Conservation (phyloP, 2,797 vertebrate genomes). For the Danio aesculapii region DNA sequence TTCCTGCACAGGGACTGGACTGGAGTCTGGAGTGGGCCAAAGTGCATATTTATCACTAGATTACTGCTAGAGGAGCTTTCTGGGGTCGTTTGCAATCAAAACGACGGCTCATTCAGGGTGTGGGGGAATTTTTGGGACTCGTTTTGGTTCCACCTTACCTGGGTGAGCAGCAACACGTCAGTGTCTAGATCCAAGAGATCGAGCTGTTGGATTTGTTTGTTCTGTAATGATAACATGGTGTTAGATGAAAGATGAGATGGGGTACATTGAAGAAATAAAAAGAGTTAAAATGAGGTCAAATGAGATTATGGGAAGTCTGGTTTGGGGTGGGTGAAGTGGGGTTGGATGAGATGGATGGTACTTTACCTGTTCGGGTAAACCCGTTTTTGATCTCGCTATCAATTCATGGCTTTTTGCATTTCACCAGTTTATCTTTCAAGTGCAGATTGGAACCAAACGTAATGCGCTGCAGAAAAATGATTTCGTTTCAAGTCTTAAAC, state of each 20-base stretch:
- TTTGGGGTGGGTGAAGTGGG: neutral
- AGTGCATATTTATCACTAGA: slow-evolving; percentile 27
- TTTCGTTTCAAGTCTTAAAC: too few species aligned
- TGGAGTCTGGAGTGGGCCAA: slow-evolving; percentile 23
- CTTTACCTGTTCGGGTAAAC: slow-evolving; percentile 30
- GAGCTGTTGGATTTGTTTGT: slow-evolving; percentile 80
- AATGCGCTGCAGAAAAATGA: neutral
- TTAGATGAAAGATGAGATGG: slow-evolving; percentile 62
- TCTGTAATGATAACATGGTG: slow-evolving; percentile 84
- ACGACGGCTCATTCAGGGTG: neutral
- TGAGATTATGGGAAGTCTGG: neutral
- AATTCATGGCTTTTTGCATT: slow-evolving; percentile 40
- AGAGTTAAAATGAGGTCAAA: too few species aligned
- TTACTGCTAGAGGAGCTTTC: slow-evolving; percentile 8
- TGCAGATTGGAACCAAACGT: slow-evolving; percentile 13
- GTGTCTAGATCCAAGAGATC: slow-evolving; percentile 58
- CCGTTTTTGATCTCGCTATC: slow-evolving; percentile 9
- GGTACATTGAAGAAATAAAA: neutral
- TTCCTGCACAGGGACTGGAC: neutral
- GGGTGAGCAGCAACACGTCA: slow-evolving; percentile 65
- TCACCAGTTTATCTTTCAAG: slow-evolving; percentile 30
- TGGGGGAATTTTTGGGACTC: neutral
- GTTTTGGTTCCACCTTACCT: slow-evolving; percentile 72
- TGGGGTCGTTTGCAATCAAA: slow-evolving; percentile 25
- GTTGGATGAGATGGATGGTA: slow-evolving; percentile 29